phyloP scores from a whole-genome alignment of 2,113 vertebrate genomes.

The Pelobates fuscus region DNA sequence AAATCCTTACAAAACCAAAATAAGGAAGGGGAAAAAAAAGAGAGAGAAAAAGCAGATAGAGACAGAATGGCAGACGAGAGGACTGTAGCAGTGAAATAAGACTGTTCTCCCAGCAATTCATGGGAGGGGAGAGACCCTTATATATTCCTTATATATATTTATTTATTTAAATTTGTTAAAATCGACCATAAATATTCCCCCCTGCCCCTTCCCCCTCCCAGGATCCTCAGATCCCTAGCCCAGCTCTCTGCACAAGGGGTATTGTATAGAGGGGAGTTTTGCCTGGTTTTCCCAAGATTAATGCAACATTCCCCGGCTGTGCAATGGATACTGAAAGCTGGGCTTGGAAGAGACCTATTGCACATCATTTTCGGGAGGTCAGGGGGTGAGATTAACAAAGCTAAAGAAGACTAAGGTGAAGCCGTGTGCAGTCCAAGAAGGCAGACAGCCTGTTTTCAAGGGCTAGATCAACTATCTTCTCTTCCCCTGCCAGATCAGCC shows the following conservation, averaged over 20 bases:
- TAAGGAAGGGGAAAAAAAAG: slow-evolving; percentile 2
- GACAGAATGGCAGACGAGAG: neutral
- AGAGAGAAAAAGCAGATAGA: neutral
- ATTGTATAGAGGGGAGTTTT: too few relatives aligned
- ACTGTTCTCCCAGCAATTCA: slow-evolving; percentile 70
- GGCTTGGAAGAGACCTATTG: slow-evolving; percentile 52
- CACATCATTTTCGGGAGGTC: slow-evolving; percentile 22
- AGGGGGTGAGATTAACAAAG: slow-evolving; percentile 12
- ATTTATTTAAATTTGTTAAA: slow-evolving; percentile 82
- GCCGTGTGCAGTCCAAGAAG: slow-evolving; percentile 42
- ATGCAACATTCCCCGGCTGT: slow-evolving; percentile 33
- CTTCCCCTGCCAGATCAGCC: neutral
- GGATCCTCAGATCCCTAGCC: neutral
- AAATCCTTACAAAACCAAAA: too few relatives aligned
- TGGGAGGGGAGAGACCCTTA: slow-evolving; percentile 69
- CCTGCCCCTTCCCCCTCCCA: slow-evolving; percentile 52
- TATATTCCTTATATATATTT: slow-evolving; percentile 72
- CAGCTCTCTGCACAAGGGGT: too few relatives aligned
- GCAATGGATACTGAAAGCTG: slow-evolving; percentile 41
- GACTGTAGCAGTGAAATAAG: slow-evolving; percentile 53
- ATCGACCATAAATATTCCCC: slow-evolving; percentile 79
- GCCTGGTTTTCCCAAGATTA: too few relatives aligned
- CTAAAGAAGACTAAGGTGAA: slow-evolving; percentile 14
- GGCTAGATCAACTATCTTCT: slow-evolving; percentile 1
- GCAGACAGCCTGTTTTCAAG: slow-evolving; percentile 17